Conservation (phyloP, 2,888 invertebrate genomes). For the Mycogona germanica region DNA sequence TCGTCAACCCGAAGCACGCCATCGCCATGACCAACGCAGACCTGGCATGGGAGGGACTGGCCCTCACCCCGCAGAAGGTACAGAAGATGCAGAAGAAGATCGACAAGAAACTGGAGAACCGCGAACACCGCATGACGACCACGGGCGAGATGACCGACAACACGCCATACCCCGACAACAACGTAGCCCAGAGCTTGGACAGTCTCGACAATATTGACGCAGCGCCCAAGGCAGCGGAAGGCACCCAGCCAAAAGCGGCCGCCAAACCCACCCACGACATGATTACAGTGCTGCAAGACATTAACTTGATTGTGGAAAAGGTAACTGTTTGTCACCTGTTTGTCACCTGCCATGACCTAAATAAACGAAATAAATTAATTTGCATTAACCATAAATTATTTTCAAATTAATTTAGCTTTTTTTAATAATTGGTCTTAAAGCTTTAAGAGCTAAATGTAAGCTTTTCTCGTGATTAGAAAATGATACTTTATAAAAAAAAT, state of each 20-base stretch:
- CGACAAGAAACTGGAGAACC: background rate
- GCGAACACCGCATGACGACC: no score
- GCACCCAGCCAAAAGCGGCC: background rate
- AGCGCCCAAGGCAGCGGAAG: background rate
- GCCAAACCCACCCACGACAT: background rate
- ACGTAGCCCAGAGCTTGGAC: no score
- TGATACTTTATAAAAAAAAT: background rate
- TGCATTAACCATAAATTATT: no score
- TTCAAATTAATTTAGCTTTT: background rate
- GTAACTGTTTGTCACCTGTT: background rate
- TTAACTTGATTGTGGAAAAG: slow-evolving; percentile 11
- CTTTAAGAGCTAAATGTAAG: no score
- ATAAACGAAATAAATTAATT: no score
- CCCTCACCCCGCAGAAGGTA: background rate
- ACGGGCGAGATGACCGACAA: no score
- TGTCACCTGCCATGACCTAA: background rate
- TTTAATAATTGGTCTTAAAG: background rate
- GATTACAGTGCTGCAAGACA: slow-evolving; percentile 3
- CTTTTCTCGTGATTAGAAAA: background rate
- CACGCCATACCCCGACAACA: no score
- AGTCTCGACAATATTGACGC: background rate
- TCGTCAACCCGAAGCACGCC: slow-evolving; percentile 9
- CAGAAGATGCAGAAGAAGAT: background rate
- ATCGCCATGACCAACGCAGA: slow-evolving; percentile 6
- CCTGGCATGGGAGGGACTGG: background rate